phyloP scores from a whole-genome alignment of 1,140 invertebrate species.

The Lordiphosa collinella region DNA sequence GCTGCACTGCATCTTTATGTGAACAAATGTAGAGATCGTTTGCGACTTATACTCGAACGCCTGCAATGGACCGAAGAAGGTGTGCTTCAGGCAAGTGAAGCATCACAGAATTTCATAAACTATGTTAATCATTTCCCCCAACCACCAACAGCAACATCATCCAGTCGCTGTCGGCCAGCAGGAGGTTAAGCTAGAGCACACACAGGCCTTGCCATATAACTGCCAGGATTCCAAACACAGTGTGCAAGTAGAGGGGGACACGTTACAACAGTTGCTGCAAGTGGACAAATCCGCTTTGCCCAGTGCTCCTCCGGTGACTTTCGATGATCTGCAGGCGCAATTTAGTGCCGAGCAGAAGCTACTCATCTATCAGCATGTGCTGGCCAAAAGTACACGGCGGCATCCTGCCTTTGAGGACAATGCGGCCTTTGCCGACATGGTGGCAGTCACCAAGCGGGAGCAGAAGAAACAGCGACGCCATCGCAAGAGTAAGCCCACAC shows the following conservation, averaged over 20 bases:
- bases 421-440: conserved; percentile 36
- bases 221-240: conserved; percentile 10
- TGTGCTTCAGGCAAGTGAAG: conserved; percentile 23
- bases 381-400: conserved; percentile 23
- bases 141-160: conserved; percentile 2
- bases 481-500: conserved; percentile 61
- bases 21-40: conserved; percentile 4
- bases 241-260: conserved; percentile 11
- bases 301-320: background rate
- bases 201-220: conserved; percentile 10
- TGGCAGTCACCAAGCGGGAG: conserved; percentile 48
- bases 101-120: background rate
- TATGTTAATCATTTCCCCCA: background rate
- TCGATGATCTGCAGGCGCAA: conserved; percentile 42
- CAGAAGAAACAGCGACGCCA: conserved; percentile 42
- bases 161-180: background rate
- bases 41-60: conserved; percentile 21
- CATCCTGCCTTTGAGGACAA: conserved; percentile 20
- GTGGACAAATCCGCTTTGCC: background rate
- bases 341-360: conserved; percentile 37
- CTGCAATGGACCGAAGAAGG: conserved; percentile 42
- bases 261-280: conserved; percentile 19
- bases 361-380: conserved; percentile 52
- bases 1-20: conserved; percentile 22
- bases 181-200: background rate